These are phyloP conservation scores for Cinclus mexicanus DNA, from an alignment of 2,113 vertebrate species.

Conservation along the genomic window DNA sequence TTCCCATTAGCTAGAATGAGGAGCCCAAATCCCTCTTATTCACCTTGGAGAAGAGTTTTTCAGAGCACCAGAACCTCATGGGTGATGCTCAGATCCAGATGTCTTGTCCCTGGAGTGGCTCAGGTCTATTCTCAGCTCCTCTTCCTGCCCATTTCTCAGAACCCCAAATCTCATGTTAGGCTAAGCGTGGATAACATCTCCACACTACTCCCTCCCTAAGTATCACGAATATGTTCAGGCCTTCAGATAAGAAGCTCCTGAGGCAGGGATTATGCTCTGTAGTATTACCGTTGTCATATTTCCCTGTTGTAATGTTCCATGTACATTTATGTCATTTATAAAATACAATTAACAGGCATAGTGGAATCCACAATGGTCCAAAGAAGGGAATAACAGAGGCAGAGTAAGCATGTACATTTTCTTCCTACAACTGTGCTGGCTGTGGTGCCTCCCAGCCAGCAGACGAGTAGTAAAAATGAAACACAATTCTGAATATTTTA, in stretches of 20 bases:
- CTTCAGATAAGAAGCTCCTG: background rate
- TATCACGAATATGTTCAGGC: background rate
- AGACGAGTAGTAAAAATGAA: background rate
- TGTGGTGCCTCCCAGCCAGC: background rate
- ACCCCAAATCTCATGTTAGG: background rate
- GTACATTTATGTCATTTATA: slow-evolving; percentile 44
- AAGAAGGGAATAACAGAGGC: slow-evolving; percentile 2
- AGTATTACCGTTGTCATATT: slow-evolving; percentile 45
- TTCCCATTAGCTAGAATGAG: background rate
- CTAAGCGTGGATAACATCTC: background rate
- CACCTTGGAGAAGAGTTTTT: background rate
- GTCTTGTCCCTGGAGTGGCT: background rate
- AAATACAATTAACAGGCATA: slow-evolving; percentile 41
- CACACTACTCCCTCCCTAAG: background rate
- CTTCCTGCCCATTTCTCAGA: background rate
- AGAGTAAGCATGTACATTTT: background rate
- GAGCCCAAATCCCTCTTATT: background rate
- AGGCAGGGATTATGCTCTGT: slow-evolving; percentile 34
- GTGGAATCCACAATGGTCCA: slow-evolving; percentile 7
- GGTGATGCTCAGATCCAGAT: background rate
- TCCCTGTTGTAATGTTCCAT: slow-evolving; percentile 56
- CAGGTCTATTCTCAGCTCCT: background rate
- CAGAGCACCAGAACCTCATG: background rate
- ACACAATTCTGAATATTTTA: background rate
- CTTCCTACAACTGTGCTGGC: background rate